Conservation (phyloP, 2,113 vertebrate genomes). For the Gavia stellata region DNA sequence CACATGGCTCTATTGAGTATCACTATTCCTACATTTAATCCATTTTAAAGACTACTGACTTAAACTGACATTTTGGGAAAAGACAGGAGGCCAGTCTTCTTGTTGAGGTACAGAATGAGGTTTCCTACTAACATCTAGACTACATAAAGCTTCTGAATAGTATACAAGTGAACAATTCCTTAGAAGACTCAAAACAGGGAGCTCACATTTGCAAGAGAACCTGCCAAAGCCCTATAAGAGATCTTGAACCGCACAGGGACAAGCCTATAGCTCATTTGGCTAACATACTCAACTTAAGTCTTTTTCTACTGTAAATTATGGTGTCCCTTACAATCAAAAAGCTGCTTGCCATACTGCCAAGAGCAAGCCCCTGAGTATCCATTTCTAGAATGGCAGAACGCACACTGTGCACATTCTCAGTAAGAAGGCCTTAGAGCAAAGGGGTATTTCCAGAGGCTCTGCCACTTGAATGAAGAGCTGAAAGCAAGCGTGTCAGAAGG, state of each 20-base stretch:
- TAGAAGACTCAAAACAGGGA: neutral
- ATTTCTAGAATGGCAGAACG: neutral
- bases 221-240: neutral
- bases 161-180: neutral
- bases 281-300: neutral
- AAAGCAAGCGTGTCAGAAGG: neutral
- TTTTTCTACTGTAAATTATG: neutral
- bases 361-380: neutral
- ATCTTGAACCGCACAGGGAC: neutral
- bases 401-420: neutral
- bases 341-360: neutral
- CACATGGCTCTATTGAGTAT: neutral
- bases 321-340: neutral
- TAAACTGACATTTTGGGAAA: neutral
- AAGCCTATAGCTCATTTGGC: neutral
- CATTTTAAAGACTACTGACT: neutral
- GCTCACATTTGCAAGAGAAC: neutral
- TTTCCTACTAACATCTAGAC: neutral
- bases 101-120: neutral
- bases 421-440: neutral
- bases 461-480: neutral
- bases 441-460: neutral
- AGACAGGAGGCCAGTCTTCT: neutral
- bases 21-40: neutral
- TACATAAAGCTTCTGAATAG: neutral